phyloP scores from a whole-genome alignment of 2,113 vertebrate species.

The Apus apus region DNA sequence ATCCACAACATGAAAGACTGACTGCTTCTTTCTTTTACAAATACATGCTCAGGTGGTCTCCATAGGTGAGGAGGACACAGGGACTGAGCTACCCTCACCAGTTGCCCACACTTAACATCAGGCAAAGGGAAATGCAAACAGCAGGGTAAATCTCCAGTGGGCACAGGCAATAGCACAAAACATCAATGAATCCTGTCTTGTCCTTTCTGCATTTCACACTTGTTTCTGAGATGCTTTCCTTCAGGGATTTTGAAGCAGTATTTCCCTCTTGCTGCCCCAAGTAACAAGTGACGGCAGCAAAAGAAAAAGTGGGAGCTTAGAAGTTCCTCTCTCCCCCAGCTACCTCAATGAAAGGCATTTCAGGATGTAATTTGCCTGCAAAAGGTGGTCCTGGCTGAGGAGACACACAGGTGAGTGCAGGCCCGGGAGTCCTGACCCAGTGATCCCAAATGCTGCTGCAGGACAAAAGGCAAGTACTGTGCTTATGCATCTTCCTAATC shows the following conservation, averaged over 20 bases:
- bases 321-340: background rate
- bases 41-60: background rate
- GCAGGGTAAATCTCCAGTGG: background rate
- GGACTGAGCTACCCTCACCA: background rate
- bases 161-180: background rate
- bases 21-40: background rate
- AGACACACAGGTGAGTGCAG: background rate
- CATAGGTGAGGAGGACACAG: background rate
- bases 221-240: background rate
- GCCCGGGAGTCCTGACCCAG: background rate
- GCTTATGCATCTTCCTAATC: background rate
- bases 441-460: fast-evolving
- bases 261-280: background rate
- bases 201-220: background rate
- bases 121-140: background rate
- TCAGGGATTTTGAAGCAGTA: background rate
- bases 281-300: background rate
- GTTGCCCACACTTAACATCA: background rate
- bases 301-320: background rate
- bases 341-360: background rate
- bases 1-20: background rate
- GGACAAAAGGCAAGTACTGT: background rate
- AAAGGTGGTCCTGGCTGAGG: background rate
- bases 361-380: background rate
- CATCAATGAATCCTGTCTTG: fast-evolving